Evolutionary conservation across 37 sponge, comb jelly and placozoan genomes (phyloP), one percentile per base, ranked within the genome.

Genomic region (Haliclona indistincta): DNA sequence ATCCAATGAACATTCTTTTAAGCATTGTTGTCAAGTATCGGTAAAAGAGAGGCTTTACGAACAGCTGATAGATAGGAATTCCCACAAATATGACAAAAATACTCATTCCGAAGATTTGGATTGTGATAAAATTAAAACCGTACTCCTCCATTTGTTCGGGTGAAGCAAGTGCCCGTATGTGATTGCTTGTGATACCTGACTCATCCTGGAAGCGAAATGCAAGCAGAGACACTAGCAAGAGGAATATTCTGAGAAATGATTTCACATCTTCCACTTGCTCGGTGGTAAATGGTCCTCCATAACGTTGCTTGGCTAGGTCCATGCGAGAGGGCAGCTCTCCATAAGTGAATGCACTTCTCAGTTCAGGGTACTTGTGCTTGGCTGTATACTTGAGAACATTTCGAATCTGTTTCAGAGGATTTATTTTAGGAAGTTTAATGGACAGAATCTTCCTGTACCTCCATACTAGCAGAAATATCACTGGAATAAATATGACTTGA

Each of bases 251-350:
- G 3, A 55, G 7, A 55, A 55, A 55, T 5, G 56, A 28, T 28
- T 55, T 55, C 26, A 55, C 56, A 5, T 55, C 56, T 55, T 55
- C 56, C 26, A 55, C 56, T 5, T 55, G 56, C 56, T 55, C 56
- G 23, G 56, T 55, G 3, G 56, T 55, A 55, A 55, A 55, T 5
- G 3, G 23, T 28, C 56, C 56, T 7, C 56, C 56, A 28, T 55
- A 55, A 28, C 7, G 3, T 28, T 55, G 56, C 56, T 55, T 55
- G 4, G 56, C 56, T 28, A 55, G 26, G 7, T 55, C 56, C 3
- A 55, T 55, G 3, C 56, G 23, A 2, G 56, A 55, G 7, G 56
- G 56, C 26, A 55, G 26, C 26, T 55, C 56, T 28, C 56, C 56
- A 5, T 55, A 55, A 3, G 56, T 55, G 56, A 55, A 55, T 5